Percentiles rank a stretch among this genome's conserved stretches.
phyloP scores from a whole-genome alignment of 2,113 vertebrate species.

The Fregata magnificens region DNA sequence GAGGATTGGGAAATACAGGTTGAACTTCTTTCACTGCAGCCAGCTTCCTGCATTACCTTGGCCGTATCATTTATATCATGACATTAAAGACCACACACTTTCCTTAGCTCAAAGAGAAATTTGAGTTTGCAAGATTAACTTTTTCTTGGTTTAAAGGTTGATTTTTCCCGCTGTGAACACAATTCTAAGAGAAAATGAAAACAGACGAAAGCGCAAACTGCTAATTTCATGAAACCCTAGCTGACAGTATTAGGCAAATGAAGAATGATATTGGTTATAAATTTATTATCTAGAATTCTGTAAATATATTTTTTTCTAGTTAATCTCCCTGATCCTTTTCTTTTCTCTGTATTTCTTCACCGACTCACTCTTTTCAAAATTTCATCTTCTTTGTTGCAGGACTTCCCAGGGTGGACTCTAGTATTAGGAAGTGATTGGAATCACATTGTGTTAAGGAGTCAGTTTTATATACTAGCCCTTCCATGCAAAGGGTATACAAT shows the following conservation, averaged over 20 bases:
- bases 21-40: background rate
- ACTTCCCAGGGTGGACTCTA: background rate
- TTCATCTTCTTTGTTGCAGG: background rate
- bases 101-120: background rate
- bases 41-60: background rate
- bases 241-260: background rate
- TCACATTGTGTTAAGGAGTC: background rate
- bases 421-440: background rate
- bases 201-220: background rate
- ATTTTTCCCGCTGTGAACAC: background rate
- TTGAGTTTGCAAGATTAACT: background rate
- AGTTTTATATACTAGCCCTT: background rate
- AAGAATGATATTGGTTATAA: background rate
- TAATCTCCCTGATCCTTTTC: background rate
- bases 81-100: background rate
- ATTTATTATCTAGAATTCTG: background rate
- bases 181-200: background rate
- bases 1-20: background rate
- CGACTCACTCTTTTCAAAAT: background rate
- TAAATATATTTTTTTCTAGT: background rate
- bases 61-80: background rate
- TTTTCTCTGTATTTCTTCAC: background rate
- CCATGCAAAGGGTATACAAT: background rate
- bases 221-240: background rate
- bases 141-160: background rate